Conservation (phyloP, 2,797 vertebrate species). For the Tolypeutes matacus region DNA sequence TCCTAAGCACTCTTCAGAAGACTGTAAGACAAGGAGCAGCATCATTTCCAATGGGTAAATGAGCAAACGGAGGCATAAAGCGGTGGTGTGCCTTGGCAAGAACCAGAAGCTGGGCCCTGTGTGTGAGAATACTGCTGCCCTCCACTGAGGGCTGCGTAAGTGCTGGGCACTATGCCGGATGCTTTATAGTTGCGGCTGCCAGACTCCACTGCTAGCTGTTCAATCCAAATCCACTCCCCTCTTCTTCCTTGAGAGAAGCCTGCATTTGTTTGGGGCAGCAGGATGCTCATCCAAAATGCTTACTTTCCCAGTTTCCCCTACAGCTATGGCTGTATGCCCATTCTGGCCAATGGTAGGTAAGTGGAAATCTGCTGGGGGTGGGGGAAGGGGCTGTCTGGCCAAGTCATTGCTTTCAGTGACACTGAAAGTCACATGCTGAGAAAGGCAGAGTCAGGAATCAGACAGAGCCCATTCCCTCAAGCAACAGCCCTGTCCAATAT, state of each 20-base stretch:
- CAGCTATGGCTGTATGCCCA: neutral
- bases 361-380: neutral
- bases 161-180: neutral
- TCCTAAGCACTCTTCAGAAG: neutral
- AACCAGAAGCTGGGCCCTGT: neutral
- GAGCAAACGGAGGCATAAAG: neutral
- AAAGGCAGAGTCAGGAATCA: neutral
- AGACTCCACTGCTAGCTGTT: neutral
- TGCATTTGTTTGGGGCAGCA: neutral
- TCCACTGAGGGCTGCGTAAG: neutral
- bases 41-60: neutral
- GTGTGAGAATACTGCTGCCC: neutral
- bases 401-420: constrained; percentile 20
- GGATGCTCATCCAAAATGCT: neutral
- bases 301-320: neutral
- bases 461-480: neutral
- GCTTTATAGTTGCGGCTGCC: neutral
- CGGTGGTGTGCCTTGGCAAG: neutral
- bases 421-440: neutral
- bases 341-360: neutral
- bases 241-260: neutral
- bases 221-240: neutral
- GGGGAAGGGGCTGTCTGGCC: neutral
- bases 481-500: neutral
- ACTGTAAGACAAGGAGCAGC: neutral